These are phyloP conservation scores for Coturnix japonica DNA, from an alignment of 2,113 vertebrate species.

Conservation along the genomic window DNA sequence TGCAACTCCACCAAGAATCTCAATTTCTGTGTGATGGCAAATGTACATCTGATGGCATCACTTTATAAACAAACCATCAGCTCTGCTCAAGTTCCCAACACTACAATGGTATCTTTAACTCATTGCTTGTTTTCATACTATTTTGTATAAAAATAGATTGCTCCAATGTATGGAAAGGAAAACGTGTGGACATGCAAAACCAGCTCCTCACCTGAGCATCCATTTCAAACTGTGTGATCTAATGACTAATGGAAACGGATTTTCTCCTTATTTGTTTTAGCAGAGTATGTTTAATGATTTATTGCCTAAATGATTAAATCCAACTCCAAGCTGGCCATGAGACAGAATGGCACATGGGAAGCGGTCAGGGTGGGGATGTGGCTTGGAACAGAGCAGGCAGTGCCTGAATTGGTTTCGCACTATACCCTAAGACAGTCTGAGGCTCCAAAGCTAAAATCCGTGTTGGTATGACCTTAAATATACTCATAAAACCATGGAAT, in stretches of 20 bases:
- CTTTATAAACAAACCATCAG: background rate
- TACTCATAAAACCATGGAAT: background rate
- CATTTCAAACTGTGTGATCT: background rate
- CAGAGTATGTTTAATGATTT: background rate
- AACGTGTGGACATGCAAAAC: background rate
- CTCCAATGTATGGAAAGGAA: background rate
- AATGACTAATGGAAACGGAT: background rate
- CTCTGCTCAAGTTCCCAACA: background rate
- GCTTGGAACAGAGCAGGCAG: background rate
- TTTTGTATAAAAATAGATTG: background rate
- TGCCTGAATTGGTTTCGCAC: background rate
- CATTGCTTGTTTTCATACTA: background rate
- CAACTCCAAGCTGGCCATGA: background rate
- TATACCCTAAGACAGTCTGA: background rate
- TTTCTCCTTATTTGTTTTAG: background rate
- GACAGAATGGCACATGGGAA: background rate
- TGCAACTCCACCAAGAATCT: background rate
- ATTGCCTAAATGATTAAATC: background rate
- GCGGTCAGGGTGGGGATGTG: rapidly evolving
- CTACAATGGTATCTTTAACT: background rate
- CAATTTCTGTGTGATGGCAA: background rate
- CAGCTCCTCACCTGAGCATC: background rate
- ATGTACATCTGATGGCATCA: background rate
- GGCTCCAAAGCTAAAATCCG: background rate
- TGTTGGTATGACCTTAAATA: background rate